phyloP scores from a whole-genome alignment of 2,113 vertebrate species.

The Hystrix brachyura region DNA sequence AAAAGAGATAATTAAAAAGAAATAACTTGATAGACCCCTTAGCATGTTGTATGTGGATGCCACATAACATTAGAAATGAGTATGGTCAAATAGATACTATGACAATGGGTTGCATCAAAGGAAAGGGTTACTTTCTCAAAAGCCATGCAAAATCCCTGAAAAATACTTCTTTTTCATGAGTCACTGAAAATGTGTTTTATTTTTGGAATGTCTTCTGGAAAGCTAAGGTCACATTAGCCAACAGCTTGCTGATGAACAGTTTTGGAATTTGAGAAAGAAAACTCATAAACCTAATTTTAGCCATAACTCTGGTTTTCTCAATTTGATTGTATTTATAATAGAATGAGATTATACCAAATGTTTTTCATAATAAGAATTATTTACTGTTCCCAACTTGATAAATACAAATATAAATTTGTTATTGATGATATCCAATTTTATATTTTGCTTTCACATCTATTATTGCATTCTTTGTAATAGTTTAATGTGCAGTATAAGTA shows the following conservation, averaged over 20 bases:
- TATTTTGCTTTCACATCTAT: background rate
- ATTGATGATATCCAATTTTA: background rate
- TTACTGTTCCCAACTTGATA: slow-evolving; percentile 4
- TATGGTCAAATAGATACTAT: background rate
- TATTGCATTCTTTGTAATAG: background rate
- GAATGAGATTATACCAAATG: slow-evolving; percentile 18
- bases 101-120: background rate
- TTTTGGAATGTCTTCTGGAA: slow-evolving; percentile 74
- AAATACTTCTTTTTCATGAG: slow-evolving; percentile 59
- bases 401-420: background rate
- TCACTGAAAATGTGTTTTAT: slow-evolving; percentile 73
- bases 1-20: background rate
- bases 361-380: slow-evolving; percentile 49
- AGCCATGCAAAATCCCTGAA: background rate
- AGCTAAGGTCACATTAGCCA: slow-evolving; percentile 71
- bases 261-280: slow-evolving; percentile 64
- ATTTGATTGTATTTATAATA: slow-evolving; percentile 40
- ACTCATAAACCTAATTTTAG: slow-evolving; percentile 59
- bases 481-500: background rate
- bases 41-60: background rate
- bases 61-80: background rate
- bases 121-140: slow-evolving; percentile 60
- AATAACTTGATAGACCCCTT: background rate
- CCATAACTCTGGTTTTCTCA: background rate
- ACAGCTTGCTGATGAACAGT: slow-evolving; percentile 63